These are phyloP conservation scores for Ascidia mentula DNA, from an alignment of 23 tunicate species.

Conservation along the genomic window DNA sequence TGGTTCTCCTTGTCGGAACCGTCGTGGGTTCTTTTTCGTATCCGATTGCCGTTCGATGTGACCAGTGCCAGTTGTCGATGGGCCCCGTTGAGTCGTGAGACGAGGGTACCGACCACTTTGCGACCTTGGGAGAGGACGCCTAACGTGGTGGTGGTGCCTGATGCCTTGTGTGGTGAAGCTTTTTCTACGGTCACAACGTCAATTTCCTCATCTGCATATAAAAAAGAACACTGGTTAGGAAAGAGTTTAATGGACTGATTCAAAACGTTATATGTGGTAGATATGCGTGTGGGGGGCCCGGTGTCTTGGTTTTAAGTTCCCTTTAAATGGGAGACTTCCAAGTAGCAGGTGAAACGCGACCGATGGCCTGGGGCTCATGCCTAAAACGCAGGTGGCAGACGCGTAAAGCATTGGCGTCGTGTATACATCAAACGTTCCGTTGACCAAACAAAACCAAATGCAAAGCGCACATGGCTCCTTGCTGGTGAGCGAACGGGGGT, in stretches of 20 bases:
- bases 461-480: not conserved
- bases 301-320: not conserved
- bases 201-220: constrained; percentile 91
- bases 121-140: constrained; percentile 35
- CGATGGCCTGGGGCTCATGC: not conserved
- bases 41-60: constrained; percentile 35
- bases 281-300: no score
- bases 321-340: not conserved
- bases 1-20: constrained; percentile 15
- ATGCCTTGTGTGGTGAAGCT: not conserved
- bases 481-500: not conserved
- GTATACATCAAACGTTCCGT: not conserved
- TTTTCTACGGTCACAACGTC: constrained; percentile 86
- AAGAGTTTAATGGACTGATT: no score
- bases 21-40: not conserved
- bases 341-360: not conserved
- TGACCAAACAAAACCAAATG: not conserved
- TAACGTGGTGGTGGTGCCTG: constrained; percentile 17
- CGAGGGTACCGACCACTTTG: constrained; percentile 58
- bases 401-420: no score
- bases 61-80: constrained; percentile 51
- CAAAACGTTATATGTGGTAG: no score
- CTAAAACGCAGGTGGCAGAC: not conserved
- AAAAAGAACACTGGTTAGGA: no score
- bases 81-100: constrained; percentile 49